Conservation (phyloP, 1,140 invertebrate genomes). For the Brachionus paranguensis region DNA sequence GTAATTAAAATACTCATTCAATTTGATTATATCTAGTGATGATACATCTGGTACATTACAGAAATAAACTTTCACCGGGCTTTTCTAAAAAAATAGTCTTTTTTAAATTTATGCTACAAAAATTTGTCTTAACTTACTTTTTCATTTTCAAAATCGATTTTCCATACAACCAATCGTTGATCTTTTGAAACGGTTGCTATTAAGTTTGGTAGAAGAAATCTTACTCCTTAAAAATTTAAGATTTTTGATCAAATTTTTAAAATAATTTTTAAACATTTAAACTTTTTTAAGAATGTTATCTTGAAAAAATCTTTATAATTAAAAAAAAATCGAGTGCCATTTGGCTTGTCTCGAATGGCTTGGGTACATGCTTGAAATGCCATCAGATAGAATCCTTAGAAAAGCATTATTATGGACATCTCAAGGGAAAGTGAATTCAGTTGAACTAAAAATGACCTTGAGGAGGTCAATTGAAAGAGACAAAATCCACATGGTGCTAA, state of each 20-base stretch:
- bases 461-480: no score
- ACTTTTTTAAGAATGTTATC: no score
- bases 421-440: no score
- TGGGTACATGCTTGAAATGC: no score
- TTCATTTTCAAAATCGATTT: neutral
- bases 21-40: neutral
- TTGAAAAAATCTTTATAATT: no score
- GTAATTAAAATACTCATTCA: neutral
- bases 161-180: constrained; percentile 11
- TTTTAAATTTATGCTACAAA: neutral
- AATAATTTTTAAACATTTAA: neutral
- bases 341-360: no score
- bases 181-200: constrained; percentile 34
- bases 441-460: no score
- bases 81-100: neutral
- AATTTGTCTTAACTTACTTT: neutral
- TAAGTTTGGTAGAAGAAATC: neutral
- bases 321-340: no score
- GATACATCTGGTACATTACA: constrained; percentile 18
- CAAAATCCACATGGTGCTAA: no score
- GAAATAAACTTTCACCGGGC: neutral
- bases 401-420: no score
- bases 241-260: neutral
- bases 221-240: neutral
- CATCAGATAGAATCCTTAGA: no score